Percentiles rank a stretch among this genome's conserved stretches.
phyloP scores from a whole-genome alignment of 2,113 vertebrate species.

The Engystomops pustulosus region DNA sequence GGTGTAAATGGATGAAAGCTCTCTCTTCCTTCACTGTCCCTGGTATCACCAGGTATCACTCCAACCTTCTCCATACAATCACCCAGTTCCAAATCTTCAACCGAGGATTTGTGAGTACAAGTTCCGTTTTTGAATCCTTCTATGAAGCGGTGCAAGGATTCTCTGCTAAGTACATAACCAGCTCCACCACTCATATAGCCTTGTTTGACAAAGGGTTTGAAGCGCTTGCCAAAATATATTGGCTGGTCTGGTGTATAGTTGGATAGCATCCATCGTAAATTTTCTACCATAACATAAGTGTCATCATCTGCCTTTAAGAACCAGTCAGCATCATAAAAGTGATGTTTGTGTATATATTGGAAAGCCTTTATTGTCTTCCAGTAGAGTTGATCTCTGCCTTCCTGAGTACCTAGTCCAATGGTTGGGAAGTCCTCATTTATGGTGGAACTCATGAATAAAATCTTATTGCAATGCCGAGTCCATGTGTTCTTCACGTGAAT shows the following conservation, averaged over 20 bases:
- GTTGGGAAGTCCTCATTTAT: not conserved
- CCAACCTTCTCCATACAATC: conserved; percentile 80
- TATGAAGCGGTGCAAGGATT: not conserved
- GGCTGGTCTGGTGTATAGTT: not conserved
- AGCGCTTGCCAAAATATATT: not conserved
- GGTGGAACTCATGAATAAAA: not conserved
- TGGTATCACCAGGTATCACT: conserved; percentile 72
- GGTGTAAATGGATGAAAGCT: conserved; percentile 78
- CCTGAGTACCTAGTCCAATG: not conserved
- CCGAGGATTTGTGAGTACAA: conserved; percentile 71
- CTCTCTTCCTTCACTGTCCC: conserved; percentile 71
- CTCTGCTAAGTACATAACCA: not conserved
- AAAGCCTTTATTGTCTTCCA: not conserved
- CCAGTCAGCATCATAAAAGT: conserved; percentile 2
- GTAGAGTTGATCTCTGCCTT: conserved; percentile 7
- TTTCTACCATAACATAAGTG: not conserved
- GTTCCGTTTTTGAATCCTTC: conserved; percentile 50
- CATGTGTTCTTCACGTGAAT: not conserved
- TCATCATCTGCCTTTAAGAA: conserved; percentile 15
- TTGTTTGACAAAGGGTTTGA: not conserved
- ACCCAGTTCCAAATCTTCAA: conserved; percentile 77
- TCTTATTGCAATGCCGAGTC: not conserved
- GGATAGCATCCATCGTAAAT: not conserved
- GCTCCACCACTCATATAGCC: not conserved
- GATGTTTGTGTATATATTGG: conserved; percentile 6